A percentile compares a stretch with the other conserved stretches of the same genome.
phyloP scores from a whole-genome alignment of 2,888 invertebrate species.

The Furcula furcula region DNA sequence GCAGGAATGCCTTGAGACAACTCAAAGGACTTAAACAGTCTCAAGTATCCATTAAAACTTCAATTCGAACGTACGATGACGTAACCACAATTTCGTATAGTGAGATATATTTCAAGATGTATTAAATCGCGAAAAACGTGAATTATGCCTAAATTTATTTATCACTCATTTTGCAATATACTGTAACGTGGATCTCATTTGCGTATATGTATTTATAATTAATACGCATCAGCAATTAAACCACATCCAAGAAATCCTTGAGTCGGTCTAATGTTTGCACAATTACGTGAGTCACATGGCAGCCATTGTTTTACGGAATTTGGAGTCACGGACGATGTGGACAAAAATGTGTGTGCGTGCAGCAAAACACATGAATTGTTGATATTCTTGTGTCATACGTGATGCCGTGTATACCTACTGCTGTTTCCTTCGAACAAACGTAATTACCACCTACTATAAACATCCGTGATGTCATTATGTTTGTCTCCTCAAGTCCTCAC shows the following conservation, averaged over 20 bases:
- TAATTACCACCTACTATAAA: constrained; percentile 7
- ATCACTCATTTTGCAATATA: too few species aligned
- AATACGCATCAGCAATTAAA: background rate
- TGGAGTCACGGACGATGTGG: constrained; percentile 5
- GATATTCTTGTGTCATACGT: constrained; percentile 6
- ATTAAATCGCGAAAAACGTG: too few species aligned
- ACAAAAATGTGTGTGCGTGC: constrained; percentile 11
- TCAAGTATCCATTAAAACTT: too few species aligned
- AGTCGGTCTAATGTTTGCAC: constrained; percentile 4
- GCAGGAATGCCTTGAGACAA: too few species aligned
- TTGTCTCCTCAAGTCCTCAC: constrained; percentile 21
- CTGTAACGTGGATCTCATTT: too few species aligned
- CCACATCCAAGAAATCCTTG: background rate
- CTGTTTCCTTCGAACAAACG: constrained; percentile 8
- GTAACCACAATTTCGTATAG: too few species aligned
- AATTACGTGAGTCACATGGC: constrained; percentile 17
- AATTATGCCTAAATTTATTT: too few species aligned
- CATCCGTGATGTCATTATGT: constrained; percentile 41
- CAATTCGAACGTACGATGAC: too few species aligned
- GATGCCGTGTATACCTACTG: background rate
- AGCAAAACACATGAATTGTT: constrained; percentile 6
- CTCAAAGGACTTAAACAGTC: too few species aligned
- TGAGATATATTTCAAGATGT: too few species aligned
- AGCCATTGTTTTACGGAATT: constrained; percentile 1
- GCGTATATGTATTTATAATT: too few species aligned